phyloP scores from a whole-genome alignment of 2,797 vertebrate genomes.

The Oceanodroma leucorhoa region DNA sequence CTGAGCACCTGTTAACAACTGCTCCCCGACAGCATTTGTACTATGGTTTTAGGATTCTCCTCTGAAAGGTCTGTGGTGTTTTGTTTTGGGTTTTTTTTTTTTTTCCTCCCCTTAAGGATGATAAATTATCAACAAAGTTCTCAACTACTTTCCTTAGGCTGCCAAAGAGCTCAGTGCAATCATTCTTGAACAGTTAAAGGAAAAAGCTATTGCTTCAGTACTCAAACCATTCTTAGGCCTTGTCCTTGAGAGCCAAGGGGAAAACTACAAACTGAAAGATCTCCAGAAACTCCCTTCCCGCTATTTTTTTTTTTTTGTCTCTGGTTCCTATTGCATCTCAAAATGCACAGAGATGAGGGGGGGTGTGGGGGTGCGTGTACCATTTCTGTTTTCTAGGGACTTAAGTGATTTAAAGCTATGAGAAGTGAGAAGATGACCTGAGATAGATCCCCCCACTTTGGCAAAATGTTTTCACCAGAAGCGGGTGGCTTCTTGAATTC shows the following conservation, averaged over 20 bases:
- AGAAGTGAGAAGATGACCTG: background rate
- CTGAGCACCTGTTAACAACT: background rate
- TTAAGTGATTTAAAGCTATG: background rate
- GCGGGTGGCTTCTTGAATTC: background rate
- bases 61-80: background rate
- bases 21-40: background rate
- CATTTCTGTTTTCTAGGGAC: background rate
- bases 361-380: too few species aligned
- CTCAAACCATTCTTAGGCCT: background rate
- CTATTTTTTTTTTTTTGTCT: background rate
- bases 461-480: background rate
- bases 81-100: too few species aligned
- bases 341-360: background rate
- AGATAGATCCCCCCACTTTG: background rate
- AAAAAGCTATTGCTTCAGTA: background rate
- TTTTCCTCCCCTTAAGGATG: background rate
- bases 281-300: rapidly evolving
- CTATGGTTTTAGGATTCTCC: background rate
- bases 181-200: background rate
- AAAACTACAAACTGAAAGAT: background rate
- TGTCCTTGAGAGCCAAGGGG: background rate
- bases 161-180: background rate
- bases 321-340: background rate
- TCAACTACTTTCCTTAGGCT: background rate
- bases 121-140: background rate